Evolutionary conservation across 2,797 vertebrate genomes (phyloP), one percentile per base, ranked within the genome.

Genomic region (Danio kyathit): DNA sequence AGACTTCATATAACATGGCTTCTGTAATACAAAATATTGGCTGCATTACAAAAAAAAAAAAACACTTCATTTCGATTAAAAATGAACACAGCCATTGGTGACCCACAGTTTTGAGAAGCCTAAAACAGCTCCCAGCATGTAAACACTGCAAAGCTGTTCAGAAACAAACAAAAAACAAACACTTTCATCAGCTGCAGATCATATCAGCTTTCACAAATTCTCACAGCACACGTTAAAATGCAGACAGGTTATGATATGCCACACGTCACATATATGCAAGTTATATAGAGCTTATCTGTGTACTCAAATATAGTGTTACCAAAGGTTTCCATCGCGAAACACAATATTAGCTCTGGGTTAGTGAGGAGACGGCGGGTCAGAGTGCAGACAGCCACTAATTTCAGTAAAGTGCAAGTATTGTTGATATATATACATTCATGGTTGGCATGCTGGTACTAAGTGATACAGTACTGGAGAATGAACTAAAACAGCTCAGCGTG

Each of bases 381-480:
- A 73, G 60, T 16, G 5, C 54, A 41, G 64, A 59, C 49, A 66
- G 56, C 54, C 57, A 51, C 75, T 63, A 7, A 52, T 69, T 75
- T 79, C 51, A 49, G 70, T 79, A 82, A 81, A 81, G 83, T 84
- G 83, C 64, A 54, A 44, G 54, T 72, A 66, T 64, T 43, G 60
- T 63, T 48, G 48, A 29, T 64, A 64, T 61, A 79, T 52, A 38
- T 13, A 17, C 57, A 51, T 49, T 44, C 44, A 49, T 49, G 51
- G 19, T 19, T 63, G 57, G 21, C 46, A 79, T 72, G 59, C 77
- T 56, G 57, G 51, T 54, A 43, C 21, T 61, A 19, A 56, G 12
- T 51, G 21, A 49, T 41, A 51, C 17, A 49, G 46, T 19, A 57
- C 9, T 49, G 38, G 38, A 41, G 57, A 51, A 49, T 17, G 3